phyloP scores from a whole-genome alignment of 1,140 invertebrate species.

The Dryas iulia region DNA sequence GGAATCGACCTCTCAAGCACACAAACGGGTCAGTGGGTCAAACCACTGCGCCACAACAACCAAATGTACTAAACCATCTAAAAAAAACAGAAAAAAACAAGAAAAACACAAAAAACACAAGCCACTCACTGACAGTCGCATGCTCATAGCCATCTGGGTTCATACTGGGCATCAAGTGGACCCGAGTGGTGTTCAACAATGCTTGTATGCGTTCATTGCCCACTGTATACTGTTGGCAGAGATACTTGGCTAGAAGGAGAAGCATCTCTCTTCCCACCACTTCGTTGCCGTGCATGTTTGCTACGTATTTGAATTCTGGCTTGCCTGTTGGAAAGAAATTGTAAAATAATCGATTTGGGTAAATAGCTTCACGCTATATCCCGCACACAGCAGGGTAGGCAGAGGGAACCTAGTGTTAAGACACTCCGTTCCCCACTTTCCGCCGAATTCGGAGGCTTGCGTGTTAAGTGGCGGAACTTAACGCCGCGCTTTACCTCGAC shows the following conservation, averaged over 20 bases:
- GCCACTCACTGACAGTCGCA: conserved; percentile 81
- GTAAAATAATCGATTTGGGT: no score
- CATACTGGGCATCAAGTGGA: conserved; percentile 97
- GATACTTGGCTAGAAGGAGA: conserved; percentile 90
- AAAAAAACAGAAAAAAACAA: neutral
- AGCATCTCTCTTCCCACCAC: conserved; percentile 93
- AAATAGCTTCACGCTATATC: no score
- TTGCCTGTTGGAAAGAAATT: conserved; percentile 82
- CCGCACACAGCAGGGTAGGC: no score
- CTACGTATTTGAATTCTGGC: conserved; percentile 95
- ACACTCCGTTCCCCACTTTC: no score
- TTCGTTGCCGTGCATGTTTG: conserved; percentile 95
- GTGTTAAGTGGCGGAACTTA: no score
- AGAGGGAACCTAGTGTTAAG: no score
- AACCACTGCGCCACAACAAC: no score
- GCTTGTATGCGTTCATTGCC: conserved; percentile 88
- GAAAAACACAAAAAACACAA: conserved; percentile 3
- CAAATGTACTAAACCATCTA: no score
- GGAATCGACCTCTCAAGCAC: no score
- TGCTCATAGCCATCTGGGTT: conserved; percentile 98
- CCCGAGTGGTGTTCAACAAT: conserved; percentile 89
- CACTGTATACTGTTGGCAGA: conserved; percentile 92
- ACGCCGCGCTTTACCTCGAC: no score
- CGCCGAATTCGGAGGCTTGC: no score
- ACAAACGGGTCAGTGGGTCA: no score